Evolutionary conservation across 2,797 vertebrate species (phyloP), one percentile per base, ranked within the genome.

Genomic region (Scarus forsteni): DNA sequence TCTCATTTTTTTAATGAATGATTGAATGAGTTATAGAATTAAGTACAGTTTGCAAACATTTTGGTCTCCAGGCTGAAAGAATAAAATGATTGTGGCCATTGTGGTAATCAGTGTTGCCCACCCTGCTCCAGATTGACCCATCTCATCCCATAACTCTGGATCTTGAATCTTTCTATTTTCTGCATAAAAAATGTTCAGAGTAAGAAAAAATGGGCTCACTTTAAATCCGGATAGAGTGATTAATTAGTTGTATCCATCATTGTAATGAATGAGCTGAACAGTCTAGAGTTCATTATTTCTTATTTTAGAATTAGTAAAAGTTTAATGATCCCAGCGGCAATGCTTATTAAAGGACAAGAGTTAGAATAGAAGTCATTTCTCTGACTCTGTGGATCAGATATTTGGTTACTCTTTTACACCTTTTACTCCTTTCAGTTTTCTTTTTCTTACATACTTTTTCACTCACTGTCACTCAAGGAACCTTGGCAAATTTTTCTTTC

Each of bases 171-270:
- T 19, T 6, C 51, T 19, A 6, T 49, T 11, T 56, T 42, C 63
- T 55, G 14, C 18, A 57, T 0, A 35, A 9, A 48, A 27, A 35
- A 15, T 8, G 34, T 61, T 8, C 0, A n/a, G 12, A 48, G 16
- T 14, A 43, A 48, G 43, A 15, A 75, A 74, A 57, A 6, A 46
- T 50, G 7, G 64, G 7, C 9, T 7, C 39, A 36, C 63, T 66
- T 73, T 15, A 48, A 75, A 52, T 54, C 79, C 36, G 49, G 44
- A 69, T 68, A 13, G 65, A 35, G 58, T 75, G 49, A 82, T 86
- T 79, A 87, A 81, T 75, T 19, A 51, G 59, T 44, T 48, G 7
- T 13, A 79, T 86, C 51, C 43, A 19, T 85, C 81, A 73, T 19
- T 76, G 78, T 34, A 68, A 62, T 36, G 27, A 68, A 36, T 51